Evolutionary conservation across 2,797 vertebrate species (phyloP).

Genomic region (Alfaro cultratus): DNA sequence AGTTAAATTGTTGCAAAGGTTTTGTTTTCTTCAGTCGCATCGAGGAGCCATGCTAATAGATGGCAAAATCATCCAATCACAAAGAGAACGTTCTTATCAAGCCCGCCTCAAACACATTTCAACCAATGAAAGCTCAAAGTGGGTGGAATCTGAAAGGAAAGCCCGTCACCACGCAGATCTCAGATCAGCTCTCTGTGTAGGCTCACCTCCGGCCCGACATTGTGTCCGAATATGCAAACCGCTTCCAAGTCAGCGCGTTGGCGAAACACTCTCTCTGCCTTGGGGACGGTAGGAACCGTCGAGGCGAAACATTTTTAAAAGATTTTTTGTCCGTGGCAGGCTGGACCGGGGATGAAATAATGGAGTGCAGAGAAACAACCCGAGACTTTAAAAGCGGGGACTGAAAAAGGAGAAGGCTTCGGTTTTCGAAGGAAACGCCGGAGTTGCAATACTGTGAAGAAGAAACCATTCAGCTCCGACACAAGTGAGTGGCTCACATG

Average conservation of each 20-base stretch:
- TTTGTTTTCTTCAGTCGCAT: neutral
- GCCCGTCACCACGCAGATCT: conserved; percentile 28
- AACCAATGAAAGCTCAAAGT: conserved; percentile 54
- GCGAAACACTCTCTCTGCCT: conserved; percentile 29
- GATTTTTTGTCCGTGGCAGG: conserved; percentile 31
- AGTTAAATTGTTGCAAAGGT: neutral
- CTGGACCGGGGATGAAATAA: conserved; percentile 32
- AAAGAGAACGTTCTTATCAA: neutral
- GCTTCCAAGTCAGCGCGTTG: conserved; percentile 55
- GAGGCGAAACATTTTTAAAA: conserved; percentile 67
- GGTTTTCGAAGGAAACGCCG: conserved; percentile 9
- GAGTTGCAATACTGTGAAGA: conserved; percentile 13
- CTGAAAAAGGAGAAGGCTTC: conserved; percentile 15
- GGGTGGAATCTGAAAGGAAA: neutral
- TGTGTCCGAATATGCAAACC: conserved; percentile 24
- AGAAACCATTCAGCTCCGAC: conserved; percentile 33
- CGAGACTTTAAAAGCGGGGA: conserved; percentile 3
- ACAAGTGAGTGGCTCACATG: conserved; percentile 63
- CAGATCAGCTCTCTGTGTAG: conserved; percentile 39
- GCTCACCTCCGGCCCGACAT: accelerated
- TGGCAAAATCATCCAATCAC: conserved; percentile 23
- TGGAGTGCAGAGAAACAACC: conserved; percentile 7
- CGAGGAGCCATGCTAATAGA: conserved; percentile 31
- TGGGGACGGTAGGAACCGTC: conserved; percentile 44
- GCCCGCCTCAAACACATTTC: conserved; percentile 16